Percentiles rank a stretch among this genome's conserved stretches.
These are phyloP conservation scores for Bubo bubo DNA, from an alignment of 2,113 vertebrate genomes.

Conservation along the genomic window DNA sequence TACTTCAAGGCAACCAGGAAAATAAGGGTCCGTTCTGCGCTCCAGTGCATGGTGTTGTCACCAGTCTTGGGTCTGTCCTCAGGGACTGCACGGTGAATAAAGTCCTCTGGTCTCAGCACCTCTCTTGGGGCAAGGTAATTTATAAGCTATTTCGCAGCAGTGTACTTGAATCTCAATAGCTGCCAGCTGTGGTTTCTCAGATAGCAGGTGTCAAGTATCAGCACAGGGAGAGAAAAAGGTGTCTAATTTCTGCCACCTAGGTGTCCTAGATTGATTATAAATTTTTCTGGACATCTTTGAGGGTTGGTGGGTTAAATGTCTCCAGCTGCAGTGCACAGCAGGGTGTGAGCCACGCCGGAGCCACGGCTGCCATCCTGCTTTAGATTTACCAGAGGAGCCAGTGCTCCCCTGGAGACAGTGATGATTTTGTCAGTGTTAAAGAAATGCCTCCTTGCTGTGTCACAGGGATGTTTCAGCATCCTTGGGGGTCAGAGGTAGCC, in stretches of 20 bases:
- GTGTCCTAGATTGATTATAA: background rate
- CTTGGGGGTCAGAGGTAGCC: background rate
- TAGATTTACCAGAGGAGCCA: background rate
- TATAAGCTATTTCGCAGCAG: background rate
- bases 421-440: background rate
- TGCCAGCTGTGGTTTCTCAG: constrained; percentile 34
- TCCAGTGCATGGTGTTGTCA: rapidly evolving
- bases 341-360: background rate
- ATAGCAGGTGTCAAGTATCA: constrained; percentile 24
- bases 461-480: background rate
- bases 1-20: background rate
- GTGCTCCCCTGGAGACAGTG: background rate
- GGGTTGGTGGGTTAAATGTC: background rate
- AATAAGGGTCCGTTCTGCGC: rapidly evolving
- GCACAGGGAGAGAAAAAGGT: background rate
- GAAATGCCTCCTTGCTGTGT: background rate
- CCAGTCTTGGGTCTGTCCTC: background rate
- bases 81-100: background rate
- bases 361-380: background rate
- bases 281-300: background rate
- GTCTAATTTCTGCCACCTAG: background rate
- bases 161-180: background rate
- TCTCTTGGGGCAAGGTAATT: background rate
- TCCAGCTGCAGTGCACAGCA: constrained; percentile 7
- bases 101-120: background rate